phyloP scores from a whole-genome alignment of 2,113 vertebrate species.

The Opisthocomus hoazin region DNA sequence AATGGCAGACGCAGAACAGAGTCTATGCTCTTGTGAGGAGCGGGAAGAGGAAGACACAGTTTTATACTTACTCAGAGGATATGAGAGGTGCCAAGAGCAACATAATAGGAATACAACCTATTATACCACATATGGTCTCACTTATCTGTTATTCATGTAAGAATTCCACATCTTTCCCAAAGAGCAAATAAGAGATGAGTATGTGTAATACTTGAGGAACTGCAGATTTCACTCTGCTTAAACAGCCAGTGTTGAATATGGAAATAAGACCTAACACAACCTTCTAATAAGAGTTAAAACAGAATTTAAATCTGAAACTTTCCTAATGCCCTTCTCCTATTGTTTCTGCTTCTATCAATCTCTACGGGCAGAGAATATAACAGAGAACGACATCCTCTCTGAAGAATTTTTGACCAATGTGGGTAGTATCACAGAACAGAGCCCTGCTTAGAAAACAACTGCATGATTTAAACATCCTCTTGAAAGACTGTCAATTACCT shows the following conservation, averaged over 20 bases:
- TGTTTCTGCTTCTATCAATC: not conserved
- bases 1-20: not conserved
- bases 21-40: not conserved
- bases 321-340: not conserved
- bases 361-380: not conserved
- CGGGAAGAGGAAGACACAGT: not conserved
- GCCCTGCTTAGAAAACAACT: not conserved
- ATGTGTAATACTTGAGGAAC: not conserved
- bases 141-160: slow-evolving; percentile 36
- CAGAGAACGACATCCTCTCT: not conserved
- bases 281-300: not conserved
- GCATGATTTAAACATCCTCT: not conserved
- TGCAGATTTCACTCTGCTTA: not conserved
- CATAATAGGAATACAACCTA: slow-evolving; percentile 36
- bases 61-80: slow-evolving; percentile 34
- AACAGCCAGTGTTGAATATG: not conserved
- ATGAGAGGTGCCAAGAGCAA: slow-evolving; percentile 45
- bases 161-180: slow-evolving; percentile 29
- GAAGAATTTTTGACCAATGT: not conserved
- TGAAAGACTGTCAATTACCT: not conserved
- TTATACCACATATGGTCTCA: slow-evolving; percentile 52
- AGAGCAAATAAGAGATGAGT: not conserved
- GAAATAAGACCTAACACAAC: slow-evolving; percentile 7
- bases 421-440: not conserved
- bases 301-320: not conserved